Evolutionary conservation across 2,113 vertebrate genomes (phyloP), one percentile per base, ranked within the genome.

Genomic region (Tichodroma muraria): DNA sequence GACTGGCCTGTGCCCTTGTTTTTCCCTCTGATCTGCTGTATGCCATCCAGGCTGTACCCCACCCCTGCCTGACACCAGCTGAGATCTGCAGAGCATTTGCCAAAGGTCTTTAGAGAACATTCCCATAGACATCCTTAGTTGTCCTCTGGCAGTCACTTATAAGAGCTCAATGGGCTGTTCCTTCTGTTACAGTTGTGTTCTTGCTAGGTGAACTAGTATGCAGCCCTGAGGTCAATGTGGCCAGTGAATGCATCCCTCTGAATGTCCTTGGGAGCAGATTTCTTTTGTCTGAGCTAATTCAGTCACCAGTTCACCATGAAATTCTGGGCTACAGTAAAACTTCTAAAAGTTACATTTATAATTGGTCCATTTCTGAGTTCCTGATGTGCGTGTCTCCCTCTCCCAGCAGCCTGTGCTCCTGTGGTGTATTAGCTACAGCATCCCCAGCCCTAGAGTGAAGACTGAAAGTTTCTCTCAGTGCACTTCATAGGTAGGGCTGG

Each of bases 401-500:
- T 92, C 40, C 30, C 30, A 65, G 81, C 64, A 90, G 15, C 42
- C 50, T 57, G 28, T 79, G 49, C 18, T 85, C 15, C 33, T 76
- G 27, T 70, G 50, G 28, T 21, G 8, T 35, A 28, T 53, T 17
- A 82, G 16, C 50, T 56, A 81, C 65, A 56, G 19, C 63, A 53
- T 75, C 37, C 52, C 24, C 5, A 2, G 21, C 38, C 18, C 8
- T 15, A 19, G 52, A 60, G 8, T 68, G 61, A 44, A 72, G 52
- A 17, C 21, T 82, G 64, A 40, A 71, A 52, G 11, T 78, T 92
- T 78, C 16, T 71, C 6, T 70, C 28, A 57, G n/a, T 56, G 18
- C 14, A 9, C 3, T 0, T 54, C 16, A 31, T 5, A 0, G 11
- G 4, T 71, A 19, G 18, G 31, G 14, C 23, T 69, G 0, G 13